Evolutionary conservation across 2,888 invertebrate genomes (phyloP).

Genomic region (Euspilapteryx auroguttella): DNA sequence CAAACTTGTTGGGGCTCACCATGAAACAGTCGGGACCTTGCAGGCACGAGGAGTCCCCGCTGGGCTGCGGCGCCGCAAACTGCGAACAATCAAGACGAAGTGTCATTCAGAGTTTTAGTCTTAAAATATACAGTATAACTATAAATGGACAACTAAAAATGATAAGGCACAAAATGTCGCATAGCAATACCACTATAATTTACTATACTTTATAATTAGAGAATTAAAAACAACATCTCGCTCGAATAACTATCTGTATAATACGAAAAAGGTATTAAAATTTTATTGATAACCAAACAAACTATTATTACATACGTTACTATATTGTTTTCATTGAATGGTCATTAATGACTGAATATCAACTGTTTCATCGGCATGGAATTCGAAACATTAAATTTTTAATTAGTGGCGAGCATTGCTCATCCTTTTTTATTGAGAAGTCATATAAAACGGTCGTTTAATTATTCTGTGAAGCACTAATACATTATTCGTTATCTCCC

Average conservation of each 20-base stretch:
- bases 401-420: constrained; percentile 29
- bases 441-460: constrained; percentile 42
- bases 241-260: too few relatives aligned
- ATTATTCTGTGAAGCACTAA: constrained; percentile 42
- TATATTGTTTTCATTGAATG: too few relatives aligned
- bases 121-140: not conserved
- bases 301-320: too few relatives aligned
- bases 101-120: constrained; percentile 22
- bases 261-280: too few relatives aligned
- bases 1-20: constrained; percentile 48
- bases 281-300: too few relatives aligned
- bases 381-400: constrained; percentile 16
- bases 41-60: constrained; percentile 68
- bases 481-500: constrained; percentile 50
- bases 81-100: constrained; percentile 54
- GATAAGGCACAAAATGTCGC: not conserved
- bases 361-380: constrained; percentile 1
- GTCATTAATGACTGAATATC: too few relatives aligned
- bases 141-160: constrained; percentile 2
- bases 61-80: constrained; percentile 65
- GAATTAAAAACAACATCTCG: too few relatives aligned
- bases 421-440: constrained; percentile 17
- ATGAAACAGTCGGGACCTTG: constrained; percentile 73
- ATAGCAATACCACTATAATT: too few relatives aligned
- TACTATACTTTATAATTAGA: too few relatives aligned